A percentile compares a stretch with the other conserved stretches of the same genome.
phyloP scores from a whole-genome alignment of 2,113 vertebrate species.

The Cyprichromis sp. region DNA sequence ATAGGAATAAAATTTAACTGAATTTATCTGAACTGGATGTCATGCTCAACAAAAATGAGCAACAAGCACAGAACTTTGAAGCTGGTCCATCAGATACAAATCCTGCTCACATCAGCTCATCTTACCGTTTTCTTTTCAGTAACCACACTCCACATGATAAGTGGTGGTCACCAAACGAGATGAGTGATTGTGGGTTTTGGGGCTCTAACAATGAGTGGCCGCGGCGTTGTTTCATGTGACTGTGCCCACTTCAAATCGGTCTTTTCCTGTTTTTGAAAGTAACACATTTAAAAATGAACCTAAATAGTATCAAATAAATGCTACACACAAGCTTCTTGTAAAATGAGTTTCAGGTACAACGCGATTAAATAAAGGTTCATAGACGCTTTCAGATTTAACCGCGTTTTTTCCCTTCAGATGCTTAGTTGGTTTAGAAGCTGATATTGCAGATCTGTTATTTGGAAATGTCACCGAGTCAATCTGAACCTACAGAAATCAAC shows the following conservation, averaged over 20 bases:
- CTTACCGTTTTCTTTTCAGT: background rate
- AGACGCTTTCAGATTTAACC: background rate
- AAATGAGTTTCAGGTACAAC: background rate
- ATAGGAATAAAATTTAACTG: background rate
- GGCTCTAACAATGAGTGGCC: background rate
- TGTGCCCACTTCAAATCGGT: fast-evolving
- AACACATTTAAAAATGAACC: background rate
- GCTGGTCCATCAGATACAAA: background rate
- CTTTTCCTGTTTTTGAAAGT: background rate
- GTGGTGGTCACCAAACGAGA: background rate
- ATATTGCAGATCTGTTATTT: background rate
- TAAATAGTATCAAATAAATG: background rate
- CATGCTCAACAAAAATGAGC: background rate
- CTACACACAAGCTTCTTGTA: background rate
- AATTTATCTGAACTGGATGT: background rate
- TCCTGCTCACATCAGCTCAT: fast-evolving
- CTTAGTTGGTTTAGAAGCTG: background rate
- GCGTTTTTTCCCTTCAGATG: background rate
- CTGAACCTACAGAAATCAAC: background rate
- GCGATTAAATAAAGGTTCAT: background rate
- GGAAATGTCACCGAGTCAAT: background rate
- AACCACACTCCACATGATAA: background rate
- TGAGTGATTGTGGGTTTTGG: background rate
- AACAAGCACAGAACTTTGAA: background rate
- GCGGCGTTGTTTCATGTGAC: background rate